Evolutionary conservation across 2,888 invertebrate species (phyloP).

Genomic region (Scelioninae gen. 1): DNA sequence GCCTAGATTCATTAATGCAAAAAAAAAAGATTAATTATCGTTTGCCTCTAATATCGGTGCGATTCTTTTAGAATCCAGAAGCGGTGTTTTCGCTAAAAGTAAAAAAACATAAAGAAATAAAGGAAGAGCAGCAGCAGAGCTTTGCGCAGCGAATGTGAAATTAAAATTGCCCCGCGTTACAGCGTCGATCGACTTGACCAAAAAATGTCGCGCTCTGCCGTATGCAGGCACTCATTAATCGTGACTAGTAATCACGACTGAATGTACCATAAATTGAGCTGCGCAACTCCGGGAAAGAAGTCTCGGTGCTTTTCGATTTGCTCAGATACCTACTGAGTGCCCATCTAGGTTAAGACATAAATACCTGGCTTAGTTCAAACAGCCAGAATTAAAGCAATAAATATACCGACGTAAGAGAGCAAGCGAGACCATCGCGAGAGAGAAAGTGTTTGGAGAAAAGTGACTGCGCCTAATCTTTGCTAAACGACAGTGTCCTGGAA

Average conservation of each 20-base stretch:
- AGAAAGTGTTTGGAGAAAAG: slow-evolving; percentile 56
- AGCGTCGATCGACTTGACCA: slow-evolving; percentile 7
- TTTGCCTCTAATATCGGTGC: too few species aligned
- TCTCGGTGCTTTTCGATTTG: slow-evolving; percentile 63
- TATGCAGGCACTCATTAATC: slow-evolving; percentile 51
- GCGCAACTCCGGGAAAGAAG: slow-evolving; percentile 55
- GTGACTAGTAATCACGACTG: slow-evolving; percentile 63
- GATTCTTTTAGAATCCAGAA: too few species aligned
- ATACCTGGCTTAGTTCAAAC: slow-evolving; percentile 76
- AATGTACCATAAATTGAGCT: slow-evolving; percentile 62
- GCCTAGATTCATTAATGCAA: too few species aligned
- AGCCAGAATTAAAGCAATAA: slow-evolving; percentile 78
- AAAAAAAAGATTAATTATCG: too few species aligned
- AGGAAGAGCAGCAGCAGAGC: background rate
- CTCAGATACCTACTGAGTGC: slow-evolving; percentile 69
- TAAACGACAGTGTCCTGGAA: too few species aligned
- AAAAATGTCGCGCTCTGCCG: slow-evolving; percentile 9
- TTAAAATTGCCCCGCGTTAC: slow-evolving; percentile 35
- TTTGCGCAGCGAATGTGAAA: slow-evolving; percentile 49
- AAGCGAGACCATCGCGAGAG: slow-evolving; percentile 39
- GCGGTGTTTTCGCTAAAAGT: too few species aligned
- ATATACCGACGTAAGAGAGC: slow-evolving; percentile 73
- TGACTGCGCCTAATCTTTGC: too few species aligned
- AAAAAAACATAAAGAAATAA: background rate
- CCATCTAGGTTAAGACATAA: slow-evolving; percentile 78